Conservation (phyloP, 2,113 vertebrate genomes). For the Scomber japonicus region DNA sequence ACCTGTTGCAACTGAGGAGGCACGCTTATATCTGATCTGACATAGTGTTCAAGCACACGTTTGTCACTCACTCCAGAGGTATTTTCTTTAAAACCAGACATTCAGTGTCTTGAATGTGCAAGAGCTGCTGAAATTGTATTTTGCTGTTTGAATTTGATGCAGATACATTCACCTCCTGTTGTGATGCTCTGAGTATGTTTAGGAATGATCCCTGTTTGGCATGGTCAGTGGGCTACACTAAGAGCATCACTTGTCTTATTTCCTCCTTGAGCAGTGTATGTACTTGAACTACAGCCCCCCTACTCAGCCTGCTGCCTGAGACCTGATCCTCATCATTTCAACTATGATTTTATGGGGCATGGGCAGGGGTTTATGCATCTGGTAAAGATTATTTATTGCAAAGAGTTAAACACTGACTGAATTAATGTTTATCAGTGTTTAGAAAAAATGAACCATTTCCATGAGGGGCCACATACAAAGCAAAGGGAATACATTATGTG, state of each 20-base stretch:
- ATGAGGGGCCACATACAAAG: constrained; percentile 38
- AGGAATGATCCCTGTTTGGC: constrained; percentile 47
- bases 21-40: constrained; percentile 24
- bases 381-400: constrained; percentile 52
- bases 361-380: constrained; percentile 36
- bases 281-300: constrained; percentile 34
- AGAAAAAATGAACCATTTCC: constrained; percentile 26
- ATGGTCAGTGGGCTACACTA: constrained; percentile 20
- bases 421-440: constrained; percentile 19
- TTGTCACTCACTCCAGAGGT: constrained; percentile 53
- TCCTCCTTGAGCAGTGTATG: constrained; percentile 9
- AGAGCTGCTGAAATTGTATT: constrained; percentile 37
- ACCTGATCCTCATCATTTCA: constrained; percentile 17
- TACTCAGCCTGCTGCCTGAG: constrained; percentile 22
- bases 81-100: constrained; percentile 69
- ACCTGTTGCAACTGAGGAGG: constrained; percentile 17
- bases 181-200: constrained; percentile 9
- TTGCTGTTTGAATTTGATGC: constrained; percentile 40
- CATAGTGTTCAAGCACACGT: constrained; percentile 31
- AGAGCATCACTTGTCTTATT: constrained; percentile 25
- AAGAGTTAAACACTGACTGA: constrained; percentile 25
- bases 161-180: constrained; percentile 55
- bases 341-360: constrained; percentile 18
- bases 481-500: constrained; percentile 23
- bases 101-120: constrained; percentile 61